A percentile compares a stretch with the other conserved stretches of the same genome.
Evolutionary conservation across 2,888 invertebrate species (phyloP).

Genomic region (Pollenia amentaria): DNA sequence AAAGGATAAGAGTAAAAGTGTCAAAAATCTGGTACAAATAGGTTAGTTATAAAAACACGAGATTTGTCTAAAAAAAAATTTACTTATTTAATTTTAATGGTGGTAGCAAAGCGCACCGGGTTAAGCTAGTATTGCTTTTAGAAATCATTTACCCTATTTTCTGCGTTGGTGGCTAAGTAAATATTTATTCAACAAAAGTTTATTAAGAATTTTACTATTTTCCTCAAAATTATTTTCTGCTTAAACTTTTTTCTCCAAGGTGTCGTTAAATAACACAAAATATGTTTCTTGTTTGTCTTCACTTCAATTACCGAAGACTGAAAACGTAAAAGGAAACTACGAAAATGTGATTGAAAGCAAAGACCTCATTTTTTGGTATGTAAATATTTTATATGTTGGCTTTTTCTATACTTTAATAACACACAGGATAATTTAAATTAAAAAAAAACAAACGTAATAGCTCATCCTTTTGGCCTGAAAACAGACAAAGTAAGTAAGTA

Average conservation of each 20-base stretch:
- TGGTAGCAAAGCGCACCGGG: too few relatives aligned
- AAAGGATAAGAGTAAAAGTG: too few relatives aligned
- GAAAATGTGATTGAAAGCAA: background rate
- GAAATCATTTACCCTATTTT: background rate
- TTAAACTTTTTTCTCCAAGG: background rate
- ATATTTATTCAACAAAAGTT: conserved; percentile 20
- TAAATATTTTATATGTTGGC: background rate
- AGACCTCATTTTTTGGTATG: background rate
- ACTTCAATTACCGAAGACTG: background rate
- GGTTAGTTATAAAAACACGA: too few relatives aligned
- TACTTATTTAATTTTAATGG: too few relatives aligned
- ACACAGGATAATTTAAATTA: background rate
- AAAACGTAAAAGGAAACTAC: background rate
- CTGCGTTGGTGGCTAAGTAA: background rate
- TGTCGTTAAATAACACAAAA: conserved; percentile 18
- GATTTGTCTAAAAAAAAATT: too few relatives aligned
- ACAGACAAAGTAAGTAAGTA: background rate
- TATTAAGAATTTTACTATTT: background rate
- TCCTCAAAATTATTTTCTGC: background rate
- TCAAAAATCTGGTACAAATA: too few relatives aligned
- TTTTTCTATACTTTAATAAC: background rate
- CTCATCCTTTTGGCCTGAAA: background rate
- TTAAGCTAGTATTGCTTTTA: background rate
- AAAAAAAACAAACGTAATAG: background rate
- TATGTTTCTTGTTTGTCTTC: background rate